Percentiles rank a stretch among this genome's conserved stretches.
phyloP scores from a whole-genome alignment of 2,113 vertebrate species.

The Corythornis cristatus region DNA sequence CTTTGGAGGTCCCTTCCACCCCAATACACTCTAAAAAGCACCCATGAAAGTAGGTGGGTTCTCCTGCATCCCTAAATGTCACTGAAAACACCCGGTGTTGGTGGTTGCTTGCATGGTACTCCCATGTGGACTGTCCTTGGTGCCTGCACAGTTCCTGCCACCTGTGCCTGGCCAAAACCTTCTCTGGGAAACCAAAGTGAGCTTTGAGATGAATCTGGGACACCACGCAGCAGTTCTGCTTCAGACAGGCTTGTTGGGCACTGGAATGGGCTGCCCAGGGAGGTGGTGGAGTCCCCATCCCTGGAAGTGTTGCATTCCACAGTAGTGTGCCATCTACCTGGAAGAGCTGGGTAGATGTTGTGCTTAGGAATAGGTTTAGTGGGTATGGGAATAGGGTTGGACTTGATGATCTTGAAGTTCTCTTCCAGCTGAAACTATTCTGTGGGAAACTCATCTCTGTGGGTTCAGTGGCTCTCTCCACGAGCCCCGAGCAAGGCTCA shows the following conservation, averaged over 20 bases:
- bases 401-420: too few relatives aligned
- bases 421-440: too few relatives aligned
- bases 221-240: background rate
- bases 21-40: too few relatives aligned
- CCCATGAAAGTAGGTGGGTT: background rate
- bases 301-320: too few relatives aligned
- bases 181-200: accelerated
- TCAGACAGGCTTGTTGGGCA: background rate
- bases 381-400: too few relatives aligned
- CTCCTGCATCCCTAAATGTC: accelerated
- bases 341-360: too few relatives aligned
- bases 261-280: too few relatives aligned
- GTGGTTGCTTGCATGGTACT: accelerated
- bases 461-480: background rate
- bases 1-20: too few relatives aligned
- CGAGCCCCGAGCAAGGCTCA: background rate
- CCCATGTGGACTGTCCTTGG: accelerated
- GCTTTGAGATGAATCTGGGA: background rate
- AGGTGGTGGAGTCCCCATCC: too few relatives aligned
- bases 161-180: background rate
- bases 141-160: accelerated
- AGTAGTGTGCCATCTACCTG: too few relatives aligned
- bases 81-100: accelerated
- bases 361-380: too few relatives aligned
- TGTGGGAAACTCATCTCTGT: background rate